Evolutionary conservation across 2,888 invertebrate species (phyloP).

Genomic region (Mesochorus sp.): DNA sequence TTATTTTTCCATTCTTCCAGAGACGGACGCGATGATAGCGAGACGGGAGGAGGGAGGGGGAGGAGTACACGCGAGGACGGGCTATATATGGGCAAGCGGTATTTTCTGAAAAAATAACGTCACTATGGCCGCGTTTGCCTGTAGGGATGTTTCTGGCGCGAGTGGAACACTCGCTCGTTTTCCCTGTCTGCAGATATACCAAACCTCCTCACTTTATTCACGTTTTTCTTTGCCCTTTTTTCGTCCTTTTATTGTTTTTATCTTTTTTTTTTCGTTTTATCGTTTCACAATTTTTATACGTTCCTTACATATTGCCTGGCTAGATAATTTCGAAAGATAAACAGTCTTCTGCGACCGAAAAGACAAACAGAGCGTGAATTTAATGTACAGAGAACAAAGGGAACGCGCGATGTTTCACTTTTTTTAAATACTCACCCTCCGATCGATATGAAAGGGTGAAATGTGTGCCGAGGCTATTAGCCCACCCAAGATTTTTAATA

Average conservation of each 20-base stretch:
- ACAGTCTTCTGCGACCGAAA: conserved; percentile 50
- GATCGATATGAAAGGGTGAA: background rate
- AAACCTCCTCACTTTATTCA: conserved; percentile 44
- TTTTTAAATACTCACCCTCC: background rate
- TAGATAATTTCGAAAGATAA: conserved; percentile 66
- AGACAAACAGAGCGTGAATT: conserved; percentile 45
- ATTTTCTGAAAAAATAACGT: conserved; percentile 81
- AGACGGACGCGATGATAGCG: conserved; percentile 57
- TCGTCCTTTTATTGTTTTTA: conserved; percentile 44
- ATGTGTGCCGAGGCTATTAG: too few species aligned
- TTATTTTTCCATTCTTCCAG: conserved; percentile 81
- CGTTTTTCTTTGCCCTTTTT: conserved; percentile 49
- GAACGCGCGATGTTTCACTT: background rate
- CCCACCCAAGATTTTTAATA: too few species aligned
- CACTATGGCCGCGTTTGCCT: conserved; percentile 31
- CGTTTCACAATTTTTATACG: conserved; percentile 13
- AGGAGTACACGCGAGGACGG: conserved; percentile 34
- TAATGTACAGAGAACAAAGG: conserved; percentile 36
- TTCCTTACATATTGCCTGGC: conserved; percentile 34
- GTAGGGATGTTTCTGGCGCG: conserved; percentile 43
- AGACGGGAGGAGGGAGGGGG: conserved; percentile 25
- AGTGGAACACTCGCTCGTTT: conserved; percentile 25
- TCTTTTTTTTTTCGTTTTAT: conserved; percentile 29
- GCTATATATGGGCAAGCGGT: conserved; percentile 66
- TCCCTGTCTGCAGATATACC: conserved; percentile 36